A percentile compares a stretch with the other conserved stretches of the same genome.
Evolutionary conservation across 2,113 vertebrate genomes (phyloP).

Genomic region (Menidia beryllina): DNA sequence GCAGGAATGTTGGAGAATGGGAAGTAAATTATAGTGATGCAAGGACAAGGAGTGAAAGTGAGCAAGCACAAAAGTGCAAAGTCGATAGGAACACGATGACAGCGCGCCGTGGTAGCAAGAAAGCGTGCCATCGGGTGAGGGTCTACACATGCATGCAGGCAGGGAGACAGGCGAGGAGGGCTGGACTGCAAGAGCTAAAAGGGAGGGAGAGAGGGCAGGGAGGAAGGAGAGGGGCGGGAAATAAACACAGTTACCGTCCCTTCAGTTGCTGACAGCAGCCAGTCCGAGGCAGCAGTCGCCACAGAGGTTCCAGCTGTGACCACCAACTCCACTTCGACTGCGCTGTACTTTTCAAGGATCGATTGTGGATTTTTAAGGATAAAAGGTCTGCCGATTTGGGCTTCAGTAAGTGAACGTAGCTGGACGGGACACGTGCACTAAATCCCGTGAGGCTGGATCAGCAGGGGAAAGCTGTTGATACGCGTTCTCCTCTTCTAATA

Average conservation of each 20-base stretch:
- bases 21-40: neutral
- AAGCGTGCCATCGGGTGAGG: neutral
- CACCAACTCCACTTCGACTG: constrained; percentile 10
- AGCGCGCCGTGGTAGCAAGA: neutral
- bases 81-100: constrained; percentile 1
- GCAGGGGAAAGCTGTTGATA: constrained; percentile 14
- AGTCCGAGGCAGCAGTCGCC: constrained; percentile 35
- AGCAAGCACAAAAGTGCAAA: neutral
- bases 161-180: constrained; percentile 13
- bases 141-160: constrained; percentile 22
- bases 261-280: constrained; percentile 50
- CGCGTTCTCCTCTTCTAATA: neutral
- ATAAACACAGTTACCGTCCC: constrained; percentile 46
- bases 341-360: constrained; percentile 1
- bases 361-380: neutral
- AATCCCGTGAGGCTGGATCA: constrained; percentile 19
- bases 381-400: constrained; percentile 13
- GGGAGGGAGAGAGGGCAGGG: constrained; percentile 34
- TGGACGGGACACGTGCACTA: constrained; percentile 19
- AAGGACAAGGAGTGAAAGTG: neutral
- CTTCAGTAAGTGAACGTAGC: neutral
- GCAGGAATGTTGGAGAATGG: neutral
- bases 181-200: constrained; percentile 29
- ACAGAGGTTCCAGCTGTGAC: constrained; percentile 11
- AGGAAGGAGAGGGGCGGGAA: constrained; percentile 7